Conservation (phyloP, 2,797 vertebrate genomes). For the Aphelocoma californica region DNA sequence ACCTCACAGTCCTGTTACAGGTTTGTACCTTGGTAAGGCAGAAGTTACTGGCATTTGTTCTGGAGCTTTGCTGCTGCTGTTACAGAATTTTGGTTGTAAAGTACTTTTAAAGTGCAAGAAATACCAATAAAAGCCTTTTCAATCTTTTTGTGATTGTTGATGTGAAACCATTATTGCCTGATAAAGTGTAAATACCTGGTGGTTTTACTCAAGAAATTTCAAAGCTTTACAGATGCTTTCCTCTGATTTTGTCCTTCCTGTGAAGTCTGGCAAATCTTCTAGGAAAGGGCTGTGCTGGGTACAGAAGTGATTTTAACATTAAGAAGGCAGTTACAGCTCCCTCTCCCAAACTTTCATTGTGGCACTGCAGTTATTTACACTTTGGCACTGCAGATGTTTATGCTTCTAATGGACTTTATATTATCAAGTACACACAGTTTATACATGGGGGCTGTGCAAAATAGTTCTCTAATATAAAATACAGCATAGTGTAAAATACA, state of each 20-base stretch:
- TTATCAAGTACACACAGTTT: neutral
- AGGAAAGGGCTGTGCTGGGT: neutral
- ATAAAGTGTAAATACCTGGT: neutral
- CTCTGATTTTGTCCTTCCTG: neutral
- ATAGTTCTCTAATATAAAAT: neutral
- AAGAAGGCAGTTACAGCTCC: neutral
- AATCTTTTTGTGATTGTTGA: neutral
- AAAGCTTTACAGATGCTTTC: neutral
- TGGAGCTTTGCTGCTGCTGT: constrained; percentile 1
- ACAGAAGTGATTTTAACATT: neutral
- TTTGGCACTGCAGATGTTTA: neutral
- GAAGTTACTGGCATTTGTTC: constrained; percentile 28
- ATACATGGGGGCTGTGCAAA: neutral
- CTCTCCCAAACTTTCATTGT: neutral
- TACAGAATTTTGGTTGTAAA: neutral
- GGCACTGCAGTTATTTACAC: neutral
- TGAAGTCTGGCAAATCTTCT: neutral
- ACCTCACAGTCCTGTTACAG: constrained; percentile 96
- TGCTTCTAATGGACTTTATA: neutral
- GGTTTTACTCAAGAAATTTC: neutral
- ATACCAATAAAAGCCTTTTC: neutral
- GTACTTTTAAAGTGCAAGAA: neutral
- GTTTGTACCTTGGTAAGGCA: constrained; percentile 90
- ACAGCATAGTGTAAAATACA: neutral
- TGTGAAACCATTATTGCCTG: neutral